Evolutionary conservation across 2,113 vertebrate genomes (phyloP), one percentile per base, ranked within the genome.

Genomic region (Caracal caracal): DNA sequence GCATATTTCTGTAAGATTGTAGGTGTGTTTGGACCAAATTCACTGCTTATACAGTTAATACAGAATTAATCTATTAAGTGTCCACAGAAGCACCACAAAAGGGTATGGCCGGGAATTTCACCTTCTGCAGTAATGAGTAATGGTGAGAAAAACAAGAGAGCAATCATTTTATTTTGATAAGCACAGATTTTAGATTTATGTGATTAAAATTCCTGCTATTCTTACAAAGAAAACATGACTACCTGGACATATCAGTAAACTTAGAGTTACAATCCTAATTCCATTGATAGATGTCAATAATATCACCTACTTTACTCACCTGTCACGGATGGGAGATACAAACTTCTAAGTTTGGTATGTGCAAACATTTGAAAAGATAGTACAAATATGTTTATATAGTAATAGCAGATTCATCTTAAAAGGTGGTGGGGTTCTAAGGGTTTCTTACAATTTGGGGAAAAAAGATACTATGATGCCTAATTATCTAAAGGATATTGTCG

Each of bases 251-350:
- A 33, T 37, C 84, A 82, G 43, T 53, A 43, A 88, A 65, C 35
- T 83, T 76, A 78, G 37, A 94, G 28, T 90, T 63, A 75, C 90
- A 91, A 90, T 53, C 19, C 28, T 68, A 33, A 65, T 81, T 94
- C 15, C 17, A 37, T 19, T 85, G 49, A 93, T 9, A 70, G 3
- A 35, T 80, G 19, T 85, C 51, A 81, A 22, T 33, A 22, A 43
- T 40, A 26, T n/a, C 59, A 73, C 51, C 20, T 35, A 10, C 73
- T 88, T 81, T 88, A 88, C 28, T 53, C 16, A n/a, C 47, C 53
- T 66, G 33, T 82, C 28, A 51, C 40, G 83, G 76, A 85, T 53
- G 16, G 15, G 22, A 80, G 10, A 37, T 35, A 3, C 24, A 22
- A 56, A 76, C 17, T 79, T 93, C 37, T 3, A 51, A 70, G 47